Base-by-base conservation (phyloP, 2,888 invertebrate genomes). In the Agriotes lineatus region DNA sequence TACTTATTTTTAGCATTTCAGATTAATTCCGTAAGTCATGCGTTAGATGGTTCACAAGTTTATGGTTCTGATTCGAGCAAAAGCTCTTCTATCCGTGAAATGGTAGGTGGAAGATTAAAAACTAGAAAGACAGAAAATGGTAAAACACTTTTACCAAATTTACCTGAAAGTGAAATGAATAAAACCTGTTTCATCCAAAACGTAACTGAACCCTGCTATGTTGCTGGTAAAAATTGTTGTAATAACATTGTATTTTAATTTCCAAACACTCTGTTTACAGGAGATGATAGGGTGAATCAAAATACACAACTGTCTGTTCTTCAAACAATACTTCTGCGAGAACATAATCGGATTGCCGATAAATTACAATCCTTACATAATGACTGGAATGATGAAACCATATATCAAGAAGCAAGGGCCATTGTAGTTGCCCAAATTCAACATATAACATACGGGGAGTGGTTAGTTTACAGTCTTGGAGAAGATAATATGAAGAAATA, bases 361-460 rank as follows among this genome's bases (percentile, higher is more conserved):
- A 84, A 85, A 0, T 80, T 94, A 19, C 75, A 85, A 0, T 77
- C 82, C 1, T 74, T 93, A 4, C 94, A 95, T 85, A 90, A 91
- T 0, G 86, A 86, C 25, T 91, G 91, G 88, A 85, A 85, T 44
- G 92, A 92, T 74, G 90, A 93, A 67, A 85, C 83, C 0, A 79
- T 91, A 0, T 94, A 87, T 81, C 88, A 90, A 82, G 93, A 93
- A 79, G 82, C 91, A 0, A 86, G 91, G 59, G 86, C 90, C 72
- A 89, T 93, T 61, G 82, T 90, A 5, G 89, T 90, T 69, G 93
- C 92, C 0, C 18, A 22, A 18, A 19, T 52, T 37, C 94, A 93
- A 82, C 90, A 93, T 70, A 89, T 93, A 52, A 85, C 89, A 2
- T 93, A 91, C 80, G 90, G 90, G 77, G 93, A 93, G 78, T 93